A percentile compares a stretch with the other conserved stretches of the same genome.
Evolutionary conservation across 2,888 invertebrate species (phyloP).

Genomic region (Zhuqinia jingwanae): DNA sequence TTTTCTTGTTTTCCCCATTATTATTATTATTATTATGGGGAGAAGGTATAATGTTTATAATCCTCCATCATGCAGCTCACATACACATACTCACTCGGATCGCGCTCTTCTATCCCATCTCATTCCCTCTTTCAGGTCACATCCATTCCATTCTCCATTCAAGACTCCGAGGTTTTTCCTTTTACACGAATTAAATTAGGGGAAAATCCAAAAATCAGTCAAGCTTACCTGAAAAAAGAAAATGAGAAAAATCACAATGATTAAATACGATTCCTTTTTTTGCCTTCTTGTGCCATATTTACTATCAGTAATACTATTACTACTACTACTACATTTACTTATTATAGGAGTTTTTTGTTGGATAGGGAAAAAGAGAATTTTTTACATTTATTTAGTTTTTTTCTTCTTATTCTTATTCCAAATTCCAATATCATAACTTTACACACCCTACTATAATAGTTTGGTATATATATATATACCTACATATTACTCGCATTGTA

Average conservation of each 20-base stretch:
- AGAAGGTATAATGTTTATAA: constrained; percentile 16
- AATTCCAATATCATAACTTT: neutral
- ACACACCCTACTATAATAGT: neutral
- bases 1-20: neutral
- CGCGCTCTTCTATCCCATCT: no score
- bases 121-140: constrained; percentile 10
- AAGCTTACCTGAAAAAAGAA: constrained; percentile 74
- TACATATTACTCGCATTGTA: neutral
- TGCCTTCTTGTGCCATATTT: no score
- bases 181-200: constrained; percentile 59
- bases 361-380: constrained; percentile 39
- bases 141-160: constrained; percentile 33
- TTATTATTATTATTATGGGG: neutral
- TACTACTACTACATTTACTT: neutral
- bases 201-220: constrained; percentile 74
- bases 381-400: constrained; percentile 29
- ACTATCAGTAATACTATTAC: no score
- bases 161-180: constrained; percentile 37
- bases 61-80: constrained; percentile 61
- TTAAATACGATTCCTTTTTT: constrained; percentile 58
- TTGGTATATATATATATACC: no score
- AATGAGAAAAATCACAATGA: constrained; percentile 60
- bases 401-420: no score
- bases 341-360: constrained; percentile 33
- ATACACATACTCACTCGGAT: constrained; percentile 5